Conservation (phyloP, 1,140 invertebrate species). For the Ridgeia piscesae region DNA sequence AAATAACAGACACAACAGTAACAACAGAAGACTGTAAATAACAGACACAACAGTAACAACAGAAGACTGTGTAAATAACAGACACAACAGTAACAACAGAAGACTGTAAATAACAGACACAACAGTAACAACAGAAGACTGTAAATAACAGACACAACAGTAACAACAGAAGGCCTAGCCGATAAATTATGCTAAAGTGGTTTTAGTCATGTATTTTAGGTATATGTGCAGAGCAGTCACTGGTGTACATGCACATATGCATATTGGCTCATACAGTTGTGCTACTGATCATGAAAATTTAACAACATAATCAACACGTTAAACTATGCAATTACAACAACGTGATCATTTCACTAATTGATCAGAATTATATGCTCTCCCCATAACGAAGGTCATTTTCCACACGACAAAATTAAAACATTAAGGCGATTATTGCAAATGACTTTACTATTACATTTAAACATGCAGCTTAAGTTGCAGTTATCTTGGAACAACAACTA, state of each 20-base stretch:
- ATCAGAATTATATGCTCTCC: neutral
- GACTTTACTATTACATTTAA: neutral
- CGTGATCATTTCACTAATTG: neutral
- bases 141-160: neutral
- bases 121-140: too few species aligned
- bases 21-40: neutral
- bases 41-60: too few species aligned
- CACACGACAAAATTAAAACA: neutral
- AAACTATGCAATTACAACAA: neutral
- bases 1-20: neutral
- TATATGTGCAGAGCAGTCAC: neutral
- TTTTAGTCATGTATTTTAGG: neutral
- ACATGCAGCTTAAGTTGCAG: neutral
- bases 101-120: neutral
- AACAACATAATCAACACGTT: neutral
- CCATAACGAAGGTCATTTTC: neutral
- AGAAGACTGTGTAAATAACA: neutral
- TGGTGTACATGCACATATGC: neutral
- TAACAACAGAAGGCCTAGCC: too few species aligned
- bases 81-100: too few species aligned
- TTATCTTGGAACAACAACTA: constrained; percentile 37
- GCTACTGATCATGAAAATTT: neutral
- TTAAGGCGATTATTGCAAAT: too few species aligned
- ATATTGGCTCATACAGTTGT: neutral
- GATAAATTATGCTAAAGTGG: neutral